Percentiles rank a stretch among this genome's conserved stretches.
phyloP scores from a whole-genome alignment of 2,888 invertebrate genomes.

The Orthosia gothica region DNA sequence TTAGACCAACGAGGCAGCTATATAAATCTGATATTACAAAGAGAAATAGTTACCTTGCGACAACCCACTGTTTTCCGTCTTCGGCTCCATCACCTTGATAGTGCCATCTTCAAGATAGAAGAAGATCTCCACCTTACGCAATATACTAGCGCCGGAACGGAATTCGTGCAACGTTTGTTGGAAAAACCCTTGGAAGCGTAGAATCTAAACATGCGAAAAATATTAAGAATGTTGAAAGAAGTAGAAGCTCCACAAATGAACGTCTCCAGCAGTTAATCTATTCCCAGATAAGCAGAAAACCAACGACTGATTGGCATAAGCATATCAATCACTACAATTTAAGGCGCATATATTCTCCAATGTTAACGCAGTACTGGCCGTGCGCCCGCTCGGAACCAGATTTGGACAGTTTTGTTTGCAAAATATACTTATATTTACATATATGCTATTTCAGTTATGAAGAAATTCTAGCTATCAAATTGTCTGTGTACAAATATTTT shows the following conservation, averaged over 20 bases:
- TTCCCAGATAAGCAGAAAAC: not conserved
- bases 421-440: too few relatives aligned
- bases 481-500: too few relatives aligned
- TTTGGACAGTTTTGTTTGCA: too few relatives aligned
- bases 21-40: not conserved
- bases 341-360: too few relatives aligned
- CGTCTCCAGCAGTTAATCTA: not conserved
- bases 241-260: not conserved
- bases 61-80: slow-evolving; percentile 96
- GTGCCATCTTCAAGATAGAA: slow-evolving; percentile 98
- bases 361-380: too few relatives aligned
- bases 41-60: slow-evolving; percentile 93
- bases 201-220: slow-evolving; percentile 88
- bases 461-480: too few relatives aligned
- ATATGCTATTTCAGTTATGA: too few relatives aligned
- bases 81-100: slow-evolving; percentile 96
- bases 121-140: slow-evolving; percentile 96
- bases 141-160: slow-evolving; percentile 92
- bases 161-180: slow-evolving; percentile 96
- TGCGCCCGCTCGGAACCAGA: too few relatives aligned
- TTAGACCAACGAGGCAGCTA: too few relatives aligned
- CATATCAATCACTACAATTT: not conserved
- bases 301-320: not conserved
- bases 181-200: slow-evolving; percentile 95
- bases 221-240: not conserved